Evolutionary conservation across 2,113 vertebrate genomes (phyloP), one percentile per base, ranked within the genome.

Genomic region (Dipodomys ordii): DNA sequence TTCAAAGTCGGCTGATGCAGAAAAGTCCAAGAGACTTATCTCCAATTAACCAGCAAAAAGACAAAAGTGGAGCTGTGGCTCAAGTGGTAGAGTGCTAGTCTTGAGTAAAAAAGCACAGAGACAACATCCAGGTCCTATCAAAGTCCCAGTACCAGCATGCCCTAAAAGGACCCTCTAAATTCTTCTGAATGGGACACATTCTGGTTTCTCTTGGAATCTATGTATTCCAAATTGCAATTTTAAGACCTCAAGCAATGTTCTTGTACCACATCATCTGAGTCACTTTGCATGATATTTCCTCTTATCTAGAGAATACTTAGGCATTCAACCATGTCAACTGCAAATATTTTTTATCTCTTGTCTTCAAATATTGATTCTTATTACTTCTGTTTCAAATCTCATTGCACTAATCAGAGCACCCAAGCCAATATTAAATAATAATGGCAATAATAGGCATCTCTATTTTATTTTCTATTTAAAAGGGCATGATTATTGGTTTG

Each of bases 401-500:
- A 93, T 44, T 44, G 74, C 84, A 67, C 80, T 86, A 46, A 35
- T 87, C 57, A 86, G 71, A 88, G 85, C 71, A 88, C 69, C 49
- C 30, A 76, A 93, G n/a, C 77, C 20, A 88, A 77, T 90, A 62
- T 94, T 86, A 86, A 92, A 67, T 94, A 88, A 87, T 81, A 85
- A 90, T 69, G 32, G 32, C 64, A 82, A 83, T 60, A 93, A 93
- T 57, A 23, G 49, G 49, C 82, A 91, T 90, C 65, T 53, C 92
- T 90, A 88, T 87, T 94, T 90, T 85, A 73, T 96, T 93, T 95
- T 83, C 83, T 71, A 64, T 90, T 83, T 92, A 73, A 79, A 90
- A 90, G 57, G 53, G 19, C 73, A 28, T 73, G 71, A 74, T 64
- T 93, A 57, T 74, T 87, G 64, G 25, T 90, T 91, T 91, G 74